These are phyloP conservation scores for Dynastes hyllus DNA, from an alignment of 2,888 invertebrate genomes.

Conservation along the genomic window DNA sequence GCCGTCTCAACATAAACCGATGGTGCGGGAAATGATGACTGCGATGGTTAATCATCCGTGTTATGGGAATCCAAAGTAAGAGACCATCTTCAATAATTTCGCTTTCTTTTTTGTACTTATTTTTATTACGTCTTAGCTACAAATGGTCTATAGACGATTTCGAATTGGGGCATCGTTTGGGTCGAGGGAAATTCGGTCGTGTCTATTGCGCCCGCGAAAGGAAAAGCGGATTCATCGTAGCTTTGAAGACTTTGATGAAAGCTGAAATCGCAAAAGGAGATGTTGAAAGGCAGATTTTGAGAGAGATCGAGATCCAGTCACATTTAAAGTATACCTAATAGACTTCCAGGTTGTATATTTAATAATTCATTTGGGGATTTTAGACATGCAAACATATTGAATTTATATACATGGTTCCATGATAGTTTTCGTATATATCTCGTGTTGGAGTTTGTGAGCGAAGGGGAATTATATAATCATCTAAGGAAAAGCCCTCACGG, in stretches of 20 bases:
- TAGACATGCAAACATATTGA: conserved; percentile 88
- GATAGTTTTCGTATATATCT: conserved; percentile 90
- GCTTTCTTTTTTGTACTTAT: conserved; percentile 22
- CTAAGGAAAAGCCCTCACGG: conserved; percentile 78
- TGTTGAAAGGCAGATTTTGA: conserved; percentile 87
- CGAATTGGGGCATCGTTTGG: conserved; percentile 88
- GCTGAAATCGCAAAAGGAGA: conserved; percentile 83
- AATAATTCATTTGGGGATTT: conserved; percentile 55
- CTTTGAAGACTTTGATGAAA: conserved; percentile 88
- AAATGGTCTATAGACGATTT: conserved; percentile 87
- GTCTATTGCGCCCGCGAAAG: conserved; percentile 92
- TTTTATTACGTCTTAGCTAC: conserved; percentile 71
- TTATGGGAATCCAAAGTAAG: conserved; percentile 75
- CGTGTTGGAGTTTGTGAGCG: conserved; percentile 90
- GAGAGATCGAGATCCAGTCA: conserved; percentile 96
- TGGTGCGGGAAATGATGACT: conserved; percentile 63
- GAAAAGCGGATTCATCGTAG: conserved; percentile 82
- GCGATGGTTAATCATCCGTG: conserved; percentile 77
- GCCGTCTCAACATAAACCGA: conserved; percentile 4
- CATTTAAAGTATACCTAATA: conserved; percentile 74
- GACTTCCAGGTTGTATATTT: background rate
- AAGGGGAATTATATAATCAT: conserved; percentile 89
- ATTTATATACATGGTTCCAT: conserved; percentile 91
- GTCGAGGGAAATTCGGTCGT: conserved; percentile 94
- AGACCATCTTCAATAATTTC: too few species aligned